Conservation (phyloP, 2,888 invertebrate species). For the Taphrorychus bicolor region DNA sequence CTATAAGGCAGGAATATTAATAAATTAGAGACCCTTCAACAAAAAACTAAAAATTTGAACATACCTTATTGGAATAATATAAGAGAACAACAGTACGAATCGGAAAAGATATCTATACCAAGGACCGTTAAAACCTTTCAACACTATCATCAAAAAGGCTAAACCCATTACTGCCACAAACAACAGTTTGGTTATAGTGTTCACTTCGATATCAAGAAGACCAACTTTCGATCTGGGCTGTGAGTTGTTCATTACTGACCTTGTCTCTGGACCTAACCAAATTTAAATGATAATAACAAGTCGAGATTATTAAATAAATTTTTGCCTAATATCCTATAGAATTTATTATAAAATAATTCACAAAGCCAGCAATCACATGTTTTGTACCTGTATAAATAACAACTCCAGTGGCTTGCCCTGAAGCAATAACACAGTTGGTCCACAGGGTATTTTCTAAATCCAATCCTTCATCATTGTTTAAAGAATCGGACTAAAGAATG, state of each 20-base stretch:
- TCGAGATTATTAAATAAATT: no score
- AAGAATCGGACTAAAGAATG: slow-evolving; percentile 64
- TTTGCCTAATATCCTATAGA: no score
- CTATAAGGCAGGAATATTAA: slow-evolving; percentile 68
- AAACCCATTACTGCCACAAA: slow-evolving; percentile 90
- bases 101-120: slow-evolving; percentile 98
- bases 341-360: background rate
- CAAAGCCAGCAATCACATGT: background rate
- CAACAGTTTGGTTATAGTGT: slow-evolving; percentile 93
- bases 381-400: slow-evolving; percentile 88
- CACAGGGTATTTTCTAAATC: slow-evolving; percentile 97
- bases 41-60: slow-evolving; percentile 5
- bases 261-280: slow-evolving; percentile 83
- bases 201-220: slow-evolving; percentile 93
- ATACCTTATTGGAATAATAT: slow-evolving; percentile 95
- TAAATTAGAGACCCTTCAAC: background rate
- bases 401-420: slow-evolving; percentile 93
- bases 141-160: slow-evolving; percentile 91
- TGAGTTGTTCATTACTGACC: slow-evolving; percentile 99
- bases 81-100: slow-evolving; percentile 96
- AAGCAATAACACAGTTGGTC: slow-evolving; percentile 98
- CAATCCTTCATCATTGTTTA: slow-evolving; percentile 77
- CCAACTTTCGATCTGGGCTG: slow-evolving; percentile 96
- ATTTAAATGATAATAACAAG: background rate
- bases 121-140: slow-evolving; percentile 95